Conservation (phyloP, 2,113 vertebrate genomes). For the Chloropsis cyanopogon region DNA sequence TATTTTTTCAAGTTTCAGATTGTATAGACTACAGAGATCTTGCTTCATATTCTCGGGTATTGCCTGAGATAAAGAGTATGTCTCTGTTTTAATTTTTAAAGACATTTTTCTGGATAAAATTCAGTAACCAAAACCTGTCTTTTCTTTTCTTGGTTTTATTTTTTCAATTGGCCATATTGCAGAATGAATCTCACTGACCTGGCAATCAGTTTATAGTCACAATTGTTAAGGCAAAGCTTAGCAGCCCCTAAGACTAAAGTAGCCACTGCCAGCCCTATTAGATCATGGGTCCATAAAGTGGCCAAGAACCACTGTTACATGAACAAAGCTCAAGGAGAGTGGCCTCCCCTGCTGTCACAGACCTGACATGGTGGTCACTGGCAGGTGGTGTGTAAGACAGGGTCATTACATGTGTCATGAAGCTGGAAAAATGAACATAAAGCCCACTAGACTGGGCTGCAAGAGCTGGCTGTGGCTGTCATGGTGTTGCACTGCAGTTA, state of each 20-base stretch:
- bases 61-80: not conserved
- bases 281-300: not conserved
- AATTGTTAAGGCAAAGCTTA: not conserved
- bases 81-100: not conserved
- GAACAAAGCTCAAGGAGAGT: not conserved
- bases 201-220: not conserved
- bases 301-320: not conserved
- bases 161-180: not conserved
- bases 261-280: not conserved
- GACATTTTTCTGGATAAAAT: not conserved
- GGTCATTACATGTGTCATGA: not conserved
- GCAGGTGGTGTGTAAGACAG: not conserved
- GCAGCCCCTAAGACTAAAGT: not conserved
- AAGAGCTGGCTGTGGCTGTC: not conserved
- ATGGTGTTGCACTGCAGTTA: not conserved
- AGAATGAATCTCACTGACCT: not conserved
- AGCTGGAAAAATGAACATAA: not conserved
- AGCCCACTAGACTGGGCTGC: not conserved
- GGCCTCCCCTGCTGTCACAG: not conserved
- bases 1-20: slow-evolving; percentile 23
- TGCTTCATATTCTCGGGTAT: not conserved
- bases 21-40: slow-evolving; percentile 10
- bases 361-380: not conserved
- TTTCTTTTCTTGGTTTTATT: not conserved
- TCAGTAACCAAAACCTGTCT: not conserved